Conservation (phyloP, 1,140 invertebrate genomes). For the Tetranychus cinnabarinus region DNA sequence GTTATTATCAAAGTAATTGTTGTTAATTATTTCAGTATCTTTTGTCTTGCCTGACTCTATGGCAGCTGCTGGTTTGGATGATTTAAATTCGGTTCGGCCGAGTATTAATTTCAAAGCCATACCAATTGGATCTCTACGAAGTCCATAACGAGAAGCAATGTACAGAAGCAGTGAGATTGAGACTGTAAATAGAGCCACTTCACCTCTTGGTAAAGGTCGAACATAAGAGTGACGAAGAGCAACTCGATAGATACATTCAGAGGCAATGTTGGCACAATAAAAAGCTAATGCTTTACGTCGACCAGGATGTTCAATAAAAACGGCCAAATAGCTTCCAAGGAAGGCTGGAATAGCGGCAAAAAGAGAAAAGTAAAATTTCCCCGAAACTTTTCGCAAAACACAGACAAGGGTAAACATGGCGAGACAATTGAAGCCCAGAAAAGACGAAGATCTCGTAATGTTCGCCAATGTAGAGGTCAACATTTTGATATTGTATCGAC, state of each 20-base stretch:
- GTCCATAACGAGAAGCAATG: neutral
- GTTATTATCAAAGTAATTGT: too few relatives aligned
- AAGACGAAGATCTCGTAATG: neutral
- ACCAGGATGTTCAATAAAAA: slow-evolving; percentile 39
- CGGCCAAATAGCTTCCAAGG: slow-evolving; percentile 2
- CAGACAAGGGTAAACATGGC: neutral
- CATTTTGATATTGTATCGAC: neutral
- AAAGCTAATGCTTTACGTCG: slow-evolving; percentile 40
- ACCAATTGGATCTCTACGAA: slow-evolving; percentile 5
- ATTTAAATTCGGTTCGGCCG: slow-evolving; percentile 1
- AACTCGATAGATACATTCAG: slow-evolving; percentile 1
- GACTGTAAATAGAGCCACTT: slow-evolving; percentile 5
- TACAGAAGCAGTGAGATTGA: slow-evolving; percentile 2
- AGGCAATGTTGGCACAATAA: slow-evolving; percentile 51
- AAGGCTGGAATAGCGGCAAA: neutral
- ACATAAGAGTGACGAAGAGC: too few relatives aligned
- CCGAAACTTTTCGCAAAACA: neutral
- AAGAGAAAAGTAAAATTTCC: neutral
- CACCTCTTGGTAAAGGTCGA: neutral
- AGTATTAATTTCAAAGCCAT: slow-evolving; percentile 6
- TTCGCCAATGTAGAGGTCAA: neutral
- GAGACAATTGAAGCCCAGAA: neutral
- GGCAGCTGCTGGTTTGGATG: neutral
- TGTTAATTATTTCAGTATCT: too few relatives aligned
- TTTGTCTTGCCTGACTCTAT: too few relatives aligned